Evolutionary conservation across 2,113 vertebrate species (phyloP), one percentile per base, ranked within the genome.

Genomic region (Haemorhous mexicanus): DNA sequence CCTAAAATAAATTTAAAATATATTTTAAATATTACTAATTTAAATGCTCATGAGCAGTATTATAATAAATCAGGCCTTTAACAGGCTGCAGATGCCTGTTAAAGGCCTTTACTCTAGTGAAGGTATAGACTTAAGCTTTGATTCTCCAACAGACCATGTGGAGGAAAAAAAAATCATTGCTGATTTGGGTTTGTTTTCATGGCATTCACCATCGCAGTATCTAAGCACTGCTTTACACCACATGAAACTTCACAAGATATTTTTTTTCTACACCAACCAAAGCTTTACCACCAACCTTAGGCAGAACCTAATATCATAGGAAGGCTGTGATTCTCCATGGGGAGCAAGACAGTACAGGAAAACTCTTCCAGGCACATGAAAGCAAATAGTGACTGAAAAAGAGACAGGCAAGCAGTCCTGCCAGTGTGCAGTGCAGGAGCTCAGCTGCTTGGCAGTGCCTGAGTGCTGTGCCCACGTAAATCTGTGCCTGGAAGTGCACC

Each of bases 391-490:
- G n/a, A 8, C 13, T 28, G 41, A 18, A 58, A 50, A 27, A 46
- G 58, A 59, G 33, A 22, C 18, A 55, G 16, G 17, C 20, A 27
- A 56, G 21, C 17, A 39, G 18, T 13, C 21, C 32, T 67, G 39
- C 22, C 13, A 26, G 28, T 1, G 1, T 17, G 7, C 0, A 0
- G 21, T 21, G 32, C 62, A 22, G 75, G 16, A 55, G 6, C 52
- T 30, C 0, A 0, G 22, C n/a, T 49, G 16, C 49, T 30, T 30
- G 49, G 27, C 7, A 1, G 30, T 19, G 32, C 3, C 79, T 23
- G 10, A 16, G 24, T 32, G 13, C 63, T 26, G 16, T 41, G 43
- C 46, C n/a, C 68, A 30, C 4, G 2, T 17, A 44, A 43, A 68
- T 24, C 56, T 61, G 19, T 68, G 44, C 39, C 63, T 61, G 24